Conservation (phyloP, 53 echinoderm and acorn worm genomes). For the Pentamera pediparva region DNA sequence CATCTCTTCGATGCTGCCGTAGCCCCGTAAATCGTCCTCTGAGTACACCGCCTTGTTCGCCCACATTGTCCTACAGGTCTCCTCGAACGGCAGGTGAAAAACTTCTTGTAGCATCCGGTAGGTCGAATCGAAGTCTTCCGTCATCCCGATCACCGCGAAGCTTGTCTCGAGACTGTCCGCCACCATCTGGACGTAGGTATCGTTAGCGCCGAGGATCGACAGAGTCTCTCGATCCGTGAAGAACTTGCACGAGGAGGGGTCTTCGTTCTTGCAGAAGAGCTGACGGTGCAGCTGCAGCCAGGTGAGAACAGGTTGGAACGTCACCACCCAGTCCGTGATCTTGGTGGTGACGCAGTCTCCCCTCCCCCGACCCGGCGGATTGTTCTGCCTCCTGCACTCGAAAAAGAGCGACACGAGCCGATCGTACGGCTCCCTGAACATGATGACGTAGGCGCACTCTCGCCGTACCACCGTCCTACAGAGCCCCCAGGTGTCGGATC, state of each 20-base stretch:
- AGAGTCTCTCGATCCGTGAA: background rate
- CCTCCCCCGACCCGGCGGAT: background rate
- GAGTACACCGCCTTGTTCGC: background rate
- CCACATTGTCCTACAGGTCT: background rate
- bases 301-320: background rate
- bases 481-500: background rate
- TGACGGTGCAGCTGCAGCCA: background rate
- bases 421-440: background rate
- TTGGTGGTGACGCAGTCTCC: background rate
- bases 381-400: background rate
- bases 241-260: background rate
- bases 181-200: background rate
- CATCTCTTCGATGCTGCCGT: background rate
- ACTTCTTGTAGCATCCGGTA: background rate
- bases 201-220: background rate
- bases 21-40: background rate
- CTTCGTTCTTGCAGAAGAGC: background rate
- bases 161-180: background rate
- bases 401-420: background rate
- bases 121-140: background rate
- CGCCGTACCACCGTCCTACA: background rate
- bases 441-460: background rate
- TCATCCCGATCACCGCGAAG: background rate
- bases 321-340: background rate
- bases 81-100: background rate